Conservation (phyloP, 2,113 vertebrate genomes). For the Aspidoscelis tigris region DNA sequence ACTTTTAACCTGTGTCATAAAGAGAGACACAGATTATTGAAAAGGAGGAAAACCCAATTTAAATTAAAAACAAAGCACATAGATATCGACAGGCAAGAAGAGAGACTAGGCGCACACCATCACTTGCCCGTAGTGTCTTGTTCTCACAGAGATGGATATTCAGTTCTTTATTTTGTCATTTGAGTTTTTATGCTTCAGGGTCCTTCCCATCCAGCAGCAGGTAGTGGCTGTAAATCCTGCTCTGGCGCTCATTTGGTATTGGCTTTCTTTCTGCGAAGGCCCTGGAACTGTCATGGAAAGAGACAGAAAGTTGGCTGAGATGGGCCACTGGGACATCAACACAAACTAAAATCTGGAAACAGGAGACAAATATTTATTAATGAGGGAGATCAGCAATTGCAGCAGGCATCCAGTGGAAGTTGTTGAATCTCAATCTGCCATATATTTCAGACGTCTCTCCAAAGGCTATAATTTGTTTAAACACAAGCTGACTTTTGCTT, state of each 20-base stretch:
- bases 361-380: conserved; percentile 30
- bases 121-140: not conserved
- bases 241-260: conserved; percentile 7
- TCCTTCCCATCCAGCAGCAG: not conserved
- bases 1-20: not conserved
- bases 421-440: conserved; percentile 5
- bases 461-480: conserved; percentile 20
- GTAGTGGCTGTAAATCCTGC: conserved; percentile 1
- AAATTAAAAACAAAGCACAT: not conserved
- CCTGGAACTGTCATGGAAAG: not conserved
- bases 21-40: accelerated
- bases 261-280: not conserved
- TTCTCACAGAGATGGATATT: not conserved
- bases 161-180: not conserved
- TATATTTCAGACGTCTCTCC: conserved; percentile 1
- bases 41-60: not conserved
- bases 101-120: not conserved
- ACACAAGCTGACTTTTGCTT: not conserved
- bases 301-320: conserved; percentile 6
- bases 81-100: too few species aligned
- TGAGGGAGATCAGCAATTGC: not conserved
- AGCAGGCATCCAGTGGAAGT: conserved; percentile 3
- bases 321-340: conserved; percentile 12
- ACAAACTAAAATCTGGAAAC: conserved; percentile 31
- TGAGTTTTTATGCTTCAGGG: not conserved